Evolutionary conservation across 2,797 vertebrate genomes (phyloP).

Genomic region (Pteronotus mesoamericanus): DNA sequence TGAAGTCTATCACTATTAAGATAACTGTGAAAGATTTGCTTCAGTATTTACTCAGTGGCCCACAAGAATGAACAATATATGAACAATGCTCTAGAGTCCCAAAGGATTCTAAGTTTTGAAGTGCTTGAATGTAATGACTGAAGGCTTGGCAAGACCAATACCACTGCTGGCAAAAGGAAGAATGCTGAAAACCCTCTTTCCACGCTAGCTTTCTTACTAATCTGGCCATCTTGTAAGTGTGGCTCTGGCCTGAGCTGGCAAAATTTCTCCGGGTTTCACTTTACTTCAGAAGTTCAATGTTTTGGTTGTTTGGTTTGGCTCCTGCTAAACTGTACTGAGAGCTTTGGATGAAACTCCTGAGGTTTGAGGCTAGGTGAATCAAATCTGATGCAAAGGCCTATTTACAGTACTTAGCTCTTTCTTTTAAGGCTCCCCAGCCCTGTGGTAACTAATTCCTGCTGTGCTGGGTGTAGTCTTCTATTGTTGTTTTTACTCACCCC

Average conservation of each 20-base stretch:
- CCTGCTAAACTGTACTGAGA: background rate
- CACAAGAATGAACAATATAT: background rate
- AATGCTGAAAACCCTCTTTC: constrained; percentile 36
- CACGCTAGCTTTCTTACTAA: background rate
- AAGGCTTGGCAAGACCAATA: background rate
- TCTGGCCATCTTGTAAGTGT: constrained; percentile 25
- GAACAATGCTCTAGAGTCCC: background rate
- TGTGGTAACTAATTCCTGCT: background rate
- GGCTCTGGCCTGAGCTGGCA: constrained; percentile 44
- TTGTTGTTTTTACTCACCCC: background rate
- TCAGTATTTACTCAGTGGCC: background rate
- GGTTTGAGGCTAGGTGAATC: constrained; percentile 22
- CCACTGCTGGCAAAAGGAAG: background rate
- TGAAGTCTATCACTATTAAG: constrained; percentile 10
- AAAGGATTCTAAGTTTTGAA: constrained; percentile 4
- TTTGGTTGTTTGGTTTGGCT: constrained; percentile 65
- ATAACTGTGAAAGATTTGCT: constrained; percentile 25
- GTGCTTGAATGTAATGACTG: background rate
- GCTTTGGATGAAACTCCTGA: constrained; percentile 20
- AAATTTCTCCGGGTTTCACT: constrained; percentile 32
- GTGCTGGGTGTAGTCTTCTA: background rate
- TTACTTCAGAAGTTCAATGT: constrained; percentile 49
- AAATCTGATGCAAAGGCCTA: constrained; percentile 38
- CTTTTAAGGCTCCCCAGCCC: background rate
- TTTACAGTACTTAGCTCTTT: constrained; percentile 10